phyloP scores from a whole-genome alignment of 2,797 vertebrate species.

The Spheniscus humboldti region DNA sequence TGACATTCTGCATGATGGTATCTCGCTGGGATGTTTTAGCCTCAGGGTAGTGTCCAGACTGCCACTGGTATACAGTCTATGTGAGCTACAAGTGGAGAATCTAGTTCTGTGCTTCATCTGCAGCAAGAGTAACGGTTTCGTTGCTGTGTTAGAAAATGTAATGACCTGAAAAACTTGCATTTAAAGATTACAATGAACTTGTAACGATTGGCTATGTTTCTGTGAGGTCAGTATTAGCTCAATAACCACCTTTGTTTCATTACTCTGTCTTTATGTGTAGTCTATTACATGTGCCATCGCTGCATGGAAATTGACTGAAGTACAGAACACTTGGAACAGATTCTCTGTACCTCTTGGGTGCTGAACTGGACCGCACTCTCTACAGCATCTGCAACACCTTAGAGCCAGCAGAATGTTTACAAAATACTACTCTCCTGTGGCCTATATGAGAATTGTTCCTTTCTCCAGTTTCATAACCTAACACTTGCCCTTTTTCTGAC shows the following conservation, averaged over 20 bases:
- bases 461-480: background rate
- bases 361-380: background rate
- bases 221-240: background rate
- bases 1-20: background rate
- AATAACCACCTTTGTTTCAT: background rate
- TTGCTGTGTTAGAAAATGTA: background rate
- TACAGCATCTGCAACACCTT: background rate
- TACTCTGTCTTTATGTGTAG: background rate
- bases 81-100: background rate
- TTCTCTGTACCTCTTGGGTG: background rate
- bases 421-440: background rate
- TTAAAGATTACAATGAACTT: background rate
- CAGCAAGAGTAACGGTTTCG: background rate
- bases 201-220: rapidly evolving
- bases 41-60: background rate
- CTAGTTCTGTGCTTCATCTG: constrained; percentile 17
- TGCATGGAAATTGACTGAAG: background rate
- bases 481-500: background rate
- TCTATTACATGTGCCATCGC: background rate
- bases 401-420: constrained; percentile 44
- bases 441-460: constrained; percentile 1
- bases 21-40: background rate
- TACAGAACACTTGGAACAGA: background rate
- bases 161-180: background rate
- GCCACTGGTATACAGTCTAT: background rate